Conservation (phyloP, 92 coral and sea anemone genomes). For the Actinostola sp. region DNA sequence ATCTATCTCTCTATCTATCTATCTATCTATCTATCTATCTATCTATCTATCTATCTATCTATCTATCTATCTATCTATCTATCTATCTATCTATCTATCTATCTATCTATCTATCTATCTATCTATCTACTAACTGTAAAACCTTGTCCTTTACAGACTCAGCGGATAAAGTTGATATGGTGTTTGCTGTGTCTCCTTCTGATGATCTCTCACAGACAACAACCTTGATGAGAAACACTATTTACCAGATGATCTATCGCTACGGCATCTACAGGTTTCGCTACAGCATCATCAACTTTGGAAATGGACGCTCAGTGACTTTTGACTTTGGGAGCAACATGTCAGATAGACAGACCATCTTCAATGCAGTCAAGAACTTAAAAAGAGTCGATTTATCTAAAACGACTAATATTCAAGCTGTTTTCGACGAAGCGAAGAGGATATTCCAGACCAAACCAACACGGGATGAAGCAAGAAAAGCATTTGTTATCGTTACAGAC, state of each 20-base stretch:
- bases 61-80: too few species aligned
- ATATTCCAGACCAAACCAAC: slow-evolving; percentile 14
- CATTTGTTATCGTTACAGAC: slow-evolving; percentile 19
- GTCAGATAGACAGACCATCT: slow-evolving; percentile 10
- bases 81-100: too few species aligned
- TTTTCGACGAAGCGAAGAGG: slow-evolving; percentile 7
- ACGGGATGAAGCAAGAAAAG: slow-evolving; percentile 25
- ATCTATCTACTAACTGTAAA: neutral
- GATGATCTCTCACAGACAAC: neutral
- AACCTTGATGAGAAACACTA: slow-evolving; percentile 11
- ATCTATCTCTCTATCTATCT: too few species aligned
- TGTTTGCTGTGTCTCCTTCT: slow-evolving; percentile 27
- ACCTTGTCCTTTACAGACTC: slow-evolving; percentile 5
- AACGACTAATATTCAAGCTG: slow-evolving; percentile 5
- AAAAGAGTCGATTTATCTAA: neutral
- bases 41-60: too few species aligned
- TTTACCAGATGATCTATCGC: slow-evolving; percentile 22
- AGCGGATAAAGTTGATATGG: slow-evolving; percentile 21
- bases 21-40: too few species aligned
- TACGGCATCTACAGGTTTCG: slow-evolving; percentile 30
- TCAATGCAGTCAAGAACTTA: slow-evolving; percentile 8
- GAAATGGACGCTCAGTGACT: slow-evolving; percentile 5
- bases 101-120: too few species aligned
- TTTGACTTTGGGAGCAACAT: slow-evolving; percentile 28
- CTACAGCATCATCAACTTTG: slow-evolving; percentile 29